These are phyloP conservation scores for Actinernus sp. DNA, from an alignment of 92 coral and sea anemone species.

Conservation along the genomic window DNA sequence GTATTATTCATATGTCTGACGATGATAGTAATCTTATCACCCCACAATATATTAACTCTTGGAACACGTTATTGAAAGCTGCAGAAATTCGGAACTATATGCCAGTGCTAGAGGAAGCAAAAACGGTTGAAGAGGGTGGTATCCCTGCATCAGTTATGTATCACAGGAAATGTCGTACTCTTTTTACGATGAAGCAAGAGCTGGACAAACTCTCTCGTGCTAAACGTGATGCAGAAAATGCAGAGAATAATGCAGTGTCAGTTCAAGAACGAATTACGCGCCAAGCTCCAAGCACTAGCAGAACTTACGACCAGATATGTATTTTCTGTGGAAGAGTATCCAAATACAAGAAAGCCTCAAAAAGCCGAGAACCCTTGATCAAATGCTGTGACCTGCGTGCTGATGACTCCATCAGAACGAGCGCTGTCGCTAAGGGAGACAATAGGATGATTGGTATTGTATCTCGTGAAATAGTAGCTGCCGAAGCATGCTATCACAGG, in stretches of 20 bases:
- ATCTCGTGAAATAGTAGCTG: constrained; percentile 28
- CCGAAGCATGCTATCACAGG: constrained; percentile 37
- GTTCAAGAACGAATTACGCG: constrained; percentile 27
- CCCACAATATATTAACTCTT: constrained; percentile 7
- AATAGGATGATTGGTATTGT: constrained; percentile 16
- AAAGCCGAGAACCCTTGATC: constrained; percentile 12
- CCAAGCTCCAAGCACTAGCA: constrained; percentile 31
- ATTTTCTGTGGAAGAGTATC: too few species aligned
- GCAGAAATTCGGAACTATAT: constrained; percentile 25
- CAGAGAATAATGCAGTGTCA: constrained; percentile 16
- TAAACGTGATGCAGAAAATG: background rate
- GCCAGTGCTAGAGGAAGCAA: constrained; percentile 17
- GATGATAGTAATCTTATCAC: constrained; percentile 4
- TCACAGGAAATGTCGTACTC: constrained; percentile 58
- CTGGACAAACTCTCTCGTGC: constrained; percentile 36
- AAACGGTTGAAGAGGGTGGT: constrained; percentile 24
- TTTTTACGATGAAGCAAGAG: constrained; percentile 57
- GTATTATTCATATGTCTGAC: constrained; percentile 23
- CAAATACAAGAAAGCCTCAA: constrained; percentile 1
- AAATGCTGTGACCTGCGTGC: constrained; percentile 13
- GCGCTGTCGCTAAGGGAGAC: constrained; percentile 10
- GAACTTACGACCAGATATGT: constrained; percentile 35
- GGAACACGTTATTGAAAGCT: constrained; percentile 14
- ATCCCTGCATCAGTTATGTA: constrained; percentile 24
- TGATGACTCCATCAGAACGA: constrained; percentile 11